Conservation (phyloP, 2,888 invertebrate genomes). For the Amiota communis region DNA sequence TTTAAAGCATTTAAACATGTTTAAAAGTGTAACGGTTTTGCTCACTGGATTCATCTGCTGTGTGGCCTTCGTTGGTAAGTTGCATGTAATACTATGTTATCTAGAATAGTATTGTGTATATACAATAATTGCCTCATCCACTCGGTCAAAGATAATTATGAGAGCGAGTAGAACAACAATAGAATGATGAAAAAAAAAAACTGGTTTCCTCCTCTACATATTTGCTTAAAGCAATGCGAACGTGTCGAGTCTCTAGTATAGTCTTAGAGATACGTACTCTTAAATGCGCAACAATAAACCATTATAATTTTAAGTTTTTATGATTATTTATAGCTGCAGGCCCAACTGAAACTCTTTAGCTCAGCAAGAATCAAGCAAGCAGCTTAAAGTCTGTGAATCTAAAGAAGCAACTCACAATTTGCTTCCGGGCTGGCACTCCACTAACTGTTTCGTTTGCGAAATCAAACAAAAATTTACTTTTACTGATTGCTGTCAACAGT, state of each 20-base stretch:
- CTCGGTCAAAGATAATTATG: background rate
- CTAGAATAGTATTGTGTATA: no score
- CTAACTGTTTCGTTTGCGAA: background rate
- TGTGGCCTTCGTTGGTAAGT: conserved; percentile 24
- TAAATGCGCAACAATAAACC: conserved; percentile 8
- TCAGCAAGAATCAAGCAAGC: background rate
- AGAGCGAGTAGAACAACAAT: background rate
- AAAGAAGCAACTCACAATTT: no score
- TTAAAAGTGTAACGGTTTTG: conserved; percentile 28
- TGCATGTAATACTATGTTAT: no score
- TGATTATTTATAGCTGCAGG: conserved; percentile 5
- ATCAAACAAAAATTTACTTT: background rate
- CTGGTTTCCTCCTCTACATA: background rate
- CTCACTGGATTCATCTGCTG: background rate
- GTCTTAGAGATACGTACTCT: background rate
- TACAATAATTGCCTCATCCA: no score
- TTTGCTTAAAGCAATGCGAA: background rate
- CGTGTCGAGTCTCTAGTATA: no score
- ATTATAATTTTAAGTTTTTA: conserved; percentile 4
- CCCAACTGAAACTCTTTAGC: background rate
- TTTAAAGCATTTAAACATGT: background rate
- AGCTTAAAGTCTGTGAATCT: no score
- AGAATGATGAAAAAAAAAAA: conserved; percentile 5
- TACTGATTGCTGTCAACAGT: conserved; percentile 20
- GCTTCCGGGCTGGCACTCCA: conserved; percentile 9